Evolutionary conservation across 2,888 invertebrate genomes (phyloP), one percentile per base, ranked within the genome.

Genomic region (Celastrina argiolus): DNA sequence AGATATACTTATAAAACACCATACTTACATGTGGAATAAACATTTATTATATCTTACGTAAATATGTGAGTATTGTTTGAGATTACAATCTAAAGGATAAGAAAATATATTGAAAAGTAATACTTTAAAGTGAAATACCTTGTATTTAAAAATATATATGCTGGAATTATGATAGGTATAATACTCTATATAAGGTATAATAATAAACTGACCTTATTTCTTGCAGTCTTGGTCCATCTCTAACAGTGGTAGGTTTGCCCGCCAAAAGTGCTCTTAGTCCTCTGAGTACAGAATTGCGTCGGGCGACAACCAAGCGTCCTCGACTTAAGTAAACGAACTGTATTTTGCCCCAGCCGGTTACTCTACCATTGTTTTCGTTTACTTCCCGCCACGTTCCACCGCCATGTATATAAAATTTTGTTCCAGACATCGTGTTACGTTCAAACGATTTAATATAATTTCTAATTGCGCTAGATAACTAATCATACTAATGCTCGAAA

Each of bases 311-410:
- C 65, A 81, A 70, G 14, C 74, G 71, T 10, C 76, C 80, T 70
- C 72, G 72, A 8, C 68, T 69, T 65, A 69, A 51, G 66, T 61
- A 75, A 63, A 79, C 69, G 66, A 80, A 81, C 2, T 72, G 73
- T 26, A 76, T 73, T 7, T 69, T 69, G 14, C 76, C 75, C 80
- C 79, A 79, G 28, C 78, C 76, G 1, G 68, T 26, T 51, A 77
- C 74, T 28, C 72, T 68, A 31, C 81, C 76, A 36, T 71, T 59
- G 12, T 63, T 18, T 56, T 68, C n/a, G 18, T 79, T 75, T 67
- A 83, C n/a, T 67, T 78, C 77, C 45, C 82, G 77, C 83, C 82
- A 82, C 12, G 78, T 74, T 18, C 77, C 76, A 26, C 74, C 72
- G 14, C 74, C 78, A 69, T 74, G 76, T 67, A 83, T 74, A 68